A percentile compares a stretch with the other conserved stretches of the same genome.
Evolutionary conservation across 2,888 invertebrate species (phyloP).

Genomic region (Drosophila bunnanda): DNA sequence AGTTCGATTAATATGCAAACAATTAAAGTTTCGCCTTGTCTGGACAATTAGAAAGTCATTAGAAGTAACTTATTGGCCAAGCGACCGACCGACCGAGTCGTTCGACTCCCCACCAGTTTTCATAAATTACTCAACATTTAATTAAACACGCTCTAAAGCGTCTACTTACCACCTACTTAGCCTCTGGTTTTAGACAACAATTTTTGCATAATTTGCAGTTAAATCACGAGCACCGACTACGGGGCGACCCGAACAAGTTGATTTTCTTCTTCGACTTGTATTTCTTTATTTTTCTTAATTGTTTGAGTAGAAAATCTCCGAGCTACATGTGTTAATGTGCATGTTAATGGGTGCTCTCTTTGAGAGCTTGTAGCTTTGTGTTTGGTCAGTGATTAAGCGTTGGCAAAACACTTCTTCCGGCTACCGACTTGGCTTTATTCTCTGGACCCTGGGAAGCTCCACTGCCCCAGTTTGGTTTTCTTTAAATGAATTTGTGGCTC

Average conservation of each 20-base stretch:
- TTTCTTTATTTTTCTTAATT: slow-evolving; percentile 38
- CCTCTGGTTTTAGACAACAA: slow-evolving; percentile 78
- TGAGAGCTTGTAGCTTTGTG: slow-evolving; percentile 11
- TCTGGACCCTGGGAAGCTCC: slow-evolving; percentile 10
- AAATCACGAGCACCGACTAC: slow-evolving; percentile 66
- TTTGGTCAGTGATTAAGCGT: slow-evolving; percentile 30
- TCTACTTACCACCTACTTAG: slow-evolving; percentile 81
- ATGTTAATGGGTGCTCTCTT: slow-evolving; percentile 53
- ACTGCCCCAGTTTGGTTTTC: not conserved
- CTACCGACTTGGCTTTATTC: not conserved
- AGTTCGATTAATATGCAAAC: slow-evolving; percentile 74
- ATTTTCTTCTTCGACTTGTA: slow-evolving; percentile 55
- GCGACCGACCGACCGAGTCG: slow-evolving; percentile 14
- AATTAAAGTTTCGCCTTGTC: slow-evolving; percentile 57
- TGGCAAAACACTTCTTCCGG: slow-evolving; percentile 43
- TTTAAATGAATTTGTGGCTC: not conserved
- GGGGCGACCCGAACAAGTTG: slow-evolving; percentile 51
- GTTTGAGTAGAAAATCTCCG: slow-evolving; percentile 38
- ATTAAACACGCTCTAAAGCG: slow-evolving; percentile 81
- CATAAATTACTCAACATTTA: slow-evolving; percentile 81
- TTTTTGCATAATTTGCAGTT: slow-evolving; percentile 77
- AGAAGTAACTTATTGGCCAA: slow-evolving; percentile 73
- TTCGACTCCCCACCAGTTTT: slow-evolving; percentile 51
- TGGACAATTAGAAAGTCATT: slow-evolving; percentile 79
- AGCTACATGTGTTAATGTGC: slow-evolving; percentile 68